Evolutionary conservation across 1,140 invertebrate species (phyloP).

Genomic region (Brachionus angularis): DNA sequence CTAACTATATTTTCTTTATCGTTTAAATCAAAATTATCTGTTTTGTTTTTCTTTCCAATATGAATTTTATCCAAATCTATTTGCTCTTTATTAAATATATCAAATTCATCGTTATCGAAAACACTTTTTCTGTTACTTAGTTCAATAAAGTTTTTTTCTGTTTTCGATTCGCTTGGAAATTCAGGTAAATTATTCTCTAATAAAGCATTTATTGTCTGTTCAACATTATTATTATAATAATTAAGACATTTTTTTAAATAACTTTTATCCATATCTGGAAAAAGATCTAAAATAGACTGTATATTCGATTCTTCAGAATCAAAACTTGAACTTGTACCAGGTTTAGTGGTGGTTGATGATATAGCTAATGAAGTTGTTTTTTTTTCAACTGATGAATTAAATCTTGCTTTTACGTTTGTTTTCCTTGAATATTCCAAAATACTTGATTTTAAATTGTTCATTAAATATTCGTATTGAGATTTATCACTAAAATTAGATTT

Average conservation of each 20-base stretch:
- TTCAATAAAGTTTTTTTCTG: background rate
- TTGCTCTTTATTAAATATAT: constrained; percentile 30
- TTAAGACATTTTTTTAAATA: constrained; percentile 8
- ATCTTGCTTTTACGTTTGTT: constrained; percentile 2
- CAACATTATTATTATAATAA: constrained; percentile 26
- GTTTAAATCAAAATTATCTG: constrained; percentile 17
- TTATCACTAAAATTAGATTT: constrained; percentile 8
- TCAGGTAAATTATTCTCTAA: constrained; percentile 31
- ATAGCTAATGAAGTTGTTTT: background rate
- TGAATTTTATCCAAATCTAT: constrained; percentile 18
- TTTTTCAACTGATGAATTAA: background rate
- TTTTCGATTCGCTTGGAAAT: background rate
- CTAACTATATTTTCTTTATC: constrained; percentile 20
- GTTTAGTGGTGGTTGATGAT: background rate
- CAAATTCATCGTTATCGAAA: constrained; percentile 40
- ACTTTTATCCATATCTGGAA: constrained; percentile 14
- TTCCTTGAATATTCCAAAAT: background rate
- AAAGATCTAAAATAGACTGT: background rate
- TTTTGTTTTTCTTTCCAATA: constrained; percentile 37
- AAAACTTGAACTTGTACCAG: background rate
- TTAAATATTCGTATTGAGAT: constrained; percentile 23
- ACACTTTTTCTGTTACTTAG: constrained; percentile 20
- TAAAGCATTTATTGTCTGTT: constrained; percentile 29
- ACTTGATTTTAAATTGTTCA: constrained; percentile 10
- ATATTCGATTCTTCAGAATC: background rate